Evolutionary conservation across 1,140 invertebrate genomes (phyloP), one percentile per base, ranked within the genome.

Genomic region (Dryas iulia): DNA sequence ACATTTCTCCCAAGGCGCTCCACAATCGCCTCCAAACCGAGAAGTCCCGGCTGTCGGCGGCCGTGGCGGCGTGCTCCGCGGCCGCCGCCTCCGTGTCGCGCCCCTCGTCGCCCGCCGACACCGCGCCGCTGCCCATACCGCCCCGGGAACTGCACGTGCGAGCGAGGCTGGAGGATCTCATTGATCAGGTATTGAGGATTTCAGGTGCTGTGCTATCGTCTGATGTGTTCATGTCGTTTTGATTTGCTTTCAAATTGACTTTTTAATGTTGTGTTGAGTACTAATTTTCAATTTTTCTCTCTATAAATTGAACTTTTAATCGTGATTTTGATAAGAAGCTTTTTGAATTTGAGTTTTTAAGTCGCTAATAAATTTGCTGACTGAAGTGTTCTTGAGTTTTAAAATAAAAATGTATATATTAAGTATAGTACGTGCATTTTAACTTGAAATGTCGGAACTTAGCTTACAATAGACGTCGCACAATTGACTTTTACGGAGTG

Each of bases 61-160:
- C 97, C 0, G 96, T 98, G 3, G 97, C 98, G 80, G 97, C 96
- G 11, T 99, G 97, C 86, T 97, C 98, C 81, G 97, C 97, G 35
- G 97, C 97, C 1, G 97, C 97, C 0, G 97, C 97, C 12, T 98
- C 97, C 28, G 96, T 98, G 21, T 98, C 97, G 31, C 93, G 97
- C 33, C 97, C 98, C 1, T 96, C 96, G 26, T 97, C 97, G 76
- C 96, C 97, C 1, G 94, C 97, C 24, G 96, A 97, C 83, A 94
- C 95, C 0, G 93, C 96, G 3, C 95, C 96, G 24, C 95, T 97
- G 53, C 95, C 96, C 12, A 95, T 98, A 65, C 95, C 97, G 10
- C 95, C 96, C 56, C 94, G 95, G 66, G 97, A 98, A 89, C 92
- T 98, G 0, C 94, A 95, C 86, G 96, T 98, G 31, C 94, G 97